A percentile compares a stretch with the other conserved stretches of the same genome.
Conservation (phyloP, 1,140 invertebrate genomes). For the Dendroctonus valens region DNA sequence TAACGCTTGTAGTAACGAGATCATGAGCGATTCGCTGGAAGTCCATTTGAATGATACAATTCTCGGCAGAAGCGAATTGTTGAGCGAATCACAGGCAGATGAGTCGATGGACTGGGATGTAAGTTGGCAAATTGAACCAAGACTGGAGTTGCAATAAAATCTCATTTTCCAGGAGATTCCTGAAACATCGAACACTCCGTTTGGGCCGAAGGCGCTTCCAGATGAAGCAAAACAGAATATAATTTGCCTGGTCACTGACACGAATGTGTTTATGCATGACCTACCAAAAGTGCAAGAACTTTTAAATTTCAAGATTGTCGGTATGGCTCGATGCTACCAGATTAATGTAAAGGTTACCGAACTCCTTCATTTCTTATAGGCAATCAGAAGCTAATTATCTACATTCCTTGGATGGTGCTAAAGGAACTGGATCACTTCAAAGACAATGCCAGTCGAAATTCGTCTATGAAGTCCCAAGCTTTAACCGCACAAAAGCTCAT, state of each 20-base stretch:
- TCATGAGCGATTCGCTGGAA: constrained; percentile 10
- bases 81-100: constrained; percentile 9
- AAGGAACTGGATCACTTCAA: constrained; percentile 40
- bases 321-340: neutral
- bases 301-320: constrained; percentile 29
- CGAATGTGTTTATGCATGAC: constrained; percentile 43
- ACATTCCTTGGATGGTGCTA: constrained; percentile 42
- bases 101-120: constrained; percentile 28
- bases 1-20: neutral
- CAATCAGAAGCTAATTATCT: constrained; percentile 31
- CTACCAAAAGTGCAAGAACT: constrained; percentile 38
- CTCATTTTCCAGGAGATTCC: neutral
- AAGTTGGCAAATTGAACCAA: neutral
- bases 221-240: neutral
- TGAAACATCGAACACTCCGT: neutral
- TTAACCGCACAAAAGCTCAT: constrained; percentile 35
- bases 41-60: constrained; percentile 14
- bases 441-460: constrained; percentile 14
- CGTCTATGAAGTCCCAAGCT: constrained; percentile 25
- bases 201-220: neutral
- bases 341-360: neutral
- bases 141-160: neutral
- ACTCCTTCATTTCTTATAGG: constrained; percentile 23
- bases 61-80: constrained; percentile 1
- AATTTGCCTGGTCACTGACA: constrained; percentile 42